Percentiles rank a stretch among this genome's conserved stretches.
These are phyloP conservation scores for Clytia hemisphaerica DNA, from an alignment of 30 jellyfish, hydroid and myxozoan species.

Conservation along the genomic window DNA sequence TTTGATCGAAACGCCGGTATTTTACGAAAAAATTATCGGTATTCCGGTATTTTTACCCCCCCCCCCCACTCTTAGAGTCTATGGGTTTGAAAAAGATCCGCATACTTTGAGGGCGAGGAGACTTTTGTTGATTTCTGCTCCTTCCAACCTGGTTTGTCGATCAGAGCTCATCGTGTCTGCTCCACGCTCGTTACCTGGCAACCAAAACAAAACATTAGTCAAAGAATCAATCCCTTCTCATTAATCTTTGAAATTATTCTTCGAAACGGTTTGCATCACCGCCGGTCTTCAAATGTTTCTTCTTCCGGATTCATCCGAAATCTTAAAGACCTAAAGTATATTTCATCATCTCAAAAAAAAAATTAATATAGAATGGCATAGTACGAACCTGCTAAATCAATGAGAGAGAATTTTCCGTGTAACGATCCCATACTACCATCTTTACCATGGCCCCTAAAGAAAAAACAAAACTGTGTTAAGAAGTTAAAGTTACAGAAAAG, in stretches of 20 bases:
- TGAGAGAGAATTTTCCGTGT: slow-evolving; percentile 83
- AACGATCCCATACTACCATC: slow-evolving; percentile 76
- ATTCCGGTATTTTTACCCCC: neutral
- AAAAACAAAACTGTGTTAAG: neutral
- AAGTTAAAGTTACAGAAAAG: too few species aligned
- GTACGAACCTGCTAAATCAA: slow-evolving; percentile 85
- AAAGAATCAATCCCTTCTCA: neutral
- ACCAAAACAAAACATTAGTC: neutral
- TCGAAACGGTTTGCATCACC: too few species aligned
- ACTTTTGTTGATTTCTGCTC: slow-evolving; percentile 95
- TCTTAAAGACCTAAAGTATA: too few species aligned
- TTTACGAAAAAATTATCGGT: neutral
- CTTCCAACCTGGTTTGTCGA: slow-evolving; percentile 96
- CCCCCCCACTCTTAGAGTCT: neutral
- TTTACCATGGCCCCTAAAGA: slow-evolving; percentile 65
- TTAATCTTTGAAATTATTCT: too few species aligned
- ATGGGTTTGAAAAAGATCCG: neutral
- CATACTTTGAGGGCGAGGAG: slow-evolving; percentile 74
- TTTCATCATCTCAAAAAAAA: too few species aligned
- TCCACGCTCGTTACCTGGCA: slow-evolving; percentile 88
- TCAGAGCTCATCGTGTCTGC: slow-evolving; percentile 93
- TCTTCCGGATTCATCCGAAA: too few species aligned
- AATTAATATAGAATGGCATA: too few species aligned
- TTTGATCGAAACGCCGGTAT: neutral
- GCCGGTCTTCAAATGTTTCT: too few species aligned